These are phyloP conservation scores for Salmo trutta DNA, from an alignment of 2,797 vertebrate genomes.

Conservation along the genomic window DNA sequence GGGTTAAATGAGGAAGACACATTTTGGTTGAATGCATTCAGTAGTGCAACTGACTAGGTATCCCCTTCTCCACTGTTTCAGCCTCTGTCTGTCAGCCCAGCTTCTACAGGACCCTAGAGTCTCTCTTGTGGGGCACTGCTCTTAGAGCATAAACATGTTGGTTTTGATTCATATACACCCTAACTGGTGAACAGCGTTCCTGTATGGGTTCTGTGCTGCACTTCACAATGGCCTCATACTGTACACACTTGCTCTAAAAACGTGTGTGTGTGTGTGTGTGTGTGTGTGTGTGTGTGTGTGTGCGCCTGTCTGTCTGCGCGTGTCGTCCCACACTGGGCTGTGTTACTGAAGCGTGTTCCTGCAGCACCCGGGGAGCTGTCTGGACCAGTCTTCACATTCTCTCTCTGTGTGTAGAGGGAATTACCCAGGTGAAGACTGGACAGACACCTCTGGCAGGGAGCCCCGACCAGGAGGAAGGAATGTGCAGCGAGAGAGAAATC, in stretches of 20 bases:
- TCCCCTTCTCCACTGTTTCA: neutral
- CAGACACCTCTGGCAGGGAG: conserved; percentile 30
- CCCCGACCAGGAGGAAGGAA: conserved; percentile 47
- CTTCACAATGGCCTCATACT: too few species aligned
- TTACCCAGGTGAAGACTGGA: conserved; percentile 25
- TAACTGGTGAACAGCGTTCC: neutral
- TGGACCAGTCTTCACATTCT: conserved; percentile 29
- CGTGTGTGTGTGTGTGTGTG: neutral
- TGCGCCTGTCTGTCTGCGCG: neutral
- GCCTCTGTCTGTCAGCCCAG: neutral
- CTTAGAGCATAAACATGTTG: neutral
- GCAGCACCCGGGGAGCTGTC: conserved; percentile 31
- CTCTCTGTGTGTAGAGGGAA: conserved; percentile 6
- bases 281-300: neutral
- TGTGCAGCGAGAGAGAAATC: conserved; percentile 31
- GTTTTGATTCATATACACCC: neutral
- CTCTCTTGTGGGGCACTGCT: neutral
- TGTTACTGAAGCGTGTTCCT: neutral
- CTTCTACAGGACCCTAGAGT: neutral
- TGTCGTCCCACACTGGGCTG: neutral
- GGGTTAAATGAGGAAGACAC: too few species aligned
- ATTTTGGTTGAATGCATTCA: too few species aligned
- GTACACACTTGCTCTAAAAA: too few species aligned
- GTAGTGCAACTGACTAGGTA: too few species aligned
- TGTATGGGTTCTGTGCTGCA: neutral